Conservation (phyloP, 2,113 vertebrate species). For the Siphamia tubifer region DNA sequence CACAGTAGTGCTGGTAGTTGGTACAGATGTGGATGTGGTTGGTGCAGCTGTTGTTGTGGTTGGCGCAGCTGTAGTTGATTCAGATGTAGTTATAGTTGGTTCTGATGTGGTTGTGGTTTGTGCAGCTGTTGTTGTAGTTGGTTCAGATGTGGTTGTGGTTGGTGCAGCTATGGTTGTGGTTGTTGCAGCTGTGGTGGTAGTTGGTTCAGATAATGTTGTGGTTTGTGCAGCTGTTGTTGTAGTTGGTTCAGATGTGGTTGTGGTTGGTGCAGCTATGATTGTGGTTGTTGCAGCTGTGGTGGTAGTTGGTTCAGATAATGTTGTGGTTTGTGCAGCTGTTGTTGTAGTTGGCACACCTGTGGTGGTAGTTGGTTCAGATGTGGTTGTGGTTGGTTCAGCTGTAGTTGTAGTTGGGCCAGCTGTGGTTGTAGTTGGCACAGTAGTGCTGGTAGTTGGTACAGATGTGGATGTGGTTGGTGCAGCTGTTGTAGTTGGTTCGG, state of each 20-base stretch:
- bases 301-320: not conserved
- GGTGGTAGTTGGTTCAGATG: not conserved
- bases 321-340: not conserved
- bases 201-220: not conserved
- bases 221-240: not conserved
- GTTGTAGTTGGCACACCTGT: not conserved
- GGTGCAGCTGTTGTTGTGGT: not conserved
- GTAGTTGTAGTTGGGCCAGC: not conserved
- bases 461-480: not conserved
- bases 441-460: too few relatives aligned
- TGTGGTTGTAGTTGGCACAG: not conserved
- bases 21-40: not conserved
- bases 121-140: too few relatives aligned
- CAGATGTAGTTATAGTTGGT: too few relatives aligned
- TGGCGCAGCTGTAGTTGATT: too few relatives aligned
- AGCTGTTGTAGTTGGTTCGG: not conserved
- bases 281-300: not conserved
- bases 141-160: too few relatives aligned
- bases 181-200: not conserved
- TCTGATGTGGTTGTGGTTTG: too few relatives aligned
- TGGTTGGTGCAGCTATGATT: not conserved
- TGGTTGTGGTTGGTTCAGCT: not conserved
- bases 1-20: too few relatives aligned
- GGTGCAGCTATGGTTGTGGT: not conserved
- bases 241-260: not conserved